A percentile compares a stretch with the other conserved stretches of the same genome.
These are phyloP conservation scores for Salvelinus sp. DNA, from an alignment of 2,113 vertebrate species.

Conservation along the genomic window DNA sequence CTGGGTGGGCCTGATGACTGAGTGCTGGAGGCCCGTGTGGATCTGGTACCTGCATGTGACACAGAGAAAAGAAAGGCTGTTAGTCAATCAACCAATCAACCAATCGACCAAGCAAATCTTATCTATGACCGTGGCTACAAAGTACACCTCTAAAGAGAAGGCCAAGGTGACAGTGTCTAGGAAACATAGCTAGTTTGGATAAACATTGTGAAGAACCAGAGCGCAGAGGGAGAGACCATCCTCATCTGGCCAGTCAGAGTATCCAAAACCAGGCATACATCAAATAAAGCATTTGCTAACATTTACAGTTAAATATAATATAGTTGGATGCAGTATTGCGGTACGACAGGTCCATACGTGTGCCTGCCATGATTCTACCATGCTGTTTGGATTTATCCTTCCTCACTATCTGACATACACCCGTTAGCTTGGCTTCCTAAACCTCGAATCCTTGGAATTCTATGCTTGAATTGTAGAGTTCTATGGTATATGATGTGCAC, in stretches of 20 bases:
- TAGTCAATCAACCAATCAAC: neutral
- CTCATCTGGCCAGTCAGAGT: no score
- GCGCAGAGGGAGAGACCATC: neutral
- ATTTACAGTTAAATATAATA: conserved; percentile 5
- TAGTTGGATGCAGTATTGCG: neutral
- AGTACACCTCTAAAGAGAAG: no score
- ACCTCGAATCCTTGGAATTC: neutral
- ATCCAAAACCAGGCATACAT: neutral
- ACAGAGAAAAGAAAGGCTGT: conserved; percentile 15
- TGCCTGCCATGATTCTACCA: neutral
- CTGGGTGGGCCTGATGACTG: conserved; percentile 90
- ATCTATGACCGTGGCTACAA: no score
- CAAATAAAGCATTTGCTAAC: neutral
- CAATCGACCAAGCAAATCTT: neutral
- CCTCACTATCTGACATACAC: neutral
- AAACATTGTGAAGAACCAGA: neutral
- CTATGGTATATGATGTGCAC: neutral
- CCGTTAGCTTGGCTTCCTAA: neutral
- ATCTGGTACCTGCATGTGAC: conserved; percentile 89
- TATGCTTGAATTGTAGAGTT: neutral
- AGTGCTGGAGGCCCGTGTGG: conserved; percentile 96
- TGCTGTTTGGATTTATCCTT: neutral
- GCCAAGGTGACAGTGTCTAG: no score
- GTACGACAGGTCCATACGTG: neutral
- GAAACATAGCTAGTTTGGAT: no score